Evolutionary conservation across 1,140 invertebrate genomes (phyloP).

Genomic region (Sipha flava): DNA sequence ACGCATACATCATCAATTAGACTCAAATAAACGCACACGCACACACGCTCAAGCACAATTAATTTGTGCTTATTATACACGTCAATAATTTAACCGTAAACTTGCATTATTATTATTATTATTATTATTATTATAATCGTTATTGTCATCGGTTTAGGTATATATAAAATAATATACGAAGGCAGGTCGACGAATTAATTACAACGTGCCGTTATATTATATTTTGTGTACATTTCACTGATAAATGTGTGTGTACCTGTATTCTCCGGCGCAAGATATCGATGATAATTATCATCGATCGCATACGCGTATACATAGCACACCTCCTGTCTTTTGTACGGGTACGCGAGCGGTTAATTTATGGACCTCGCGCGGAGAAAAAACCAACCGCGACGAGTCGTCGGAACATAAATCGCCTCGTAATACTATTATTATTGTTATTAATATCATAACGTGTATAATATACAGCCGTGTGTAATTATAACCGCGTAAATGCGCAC

Average conservation of each 20-base stretch:
- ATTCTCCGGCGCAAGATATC: neutral
- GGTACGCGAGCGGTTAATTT: neutral
- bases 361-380: neutral
- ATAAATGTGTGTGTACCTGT: no score
- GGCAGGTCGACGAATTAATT: neutral
- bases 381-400: neutral
- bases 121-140: neutral
- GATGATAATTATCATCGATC: neutral
- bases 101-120: no score
- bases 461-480: neutral
- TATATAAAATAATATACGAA: neutral
- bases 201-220: neutral
- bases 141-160: neutral
- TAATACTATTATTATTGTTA: neutral
- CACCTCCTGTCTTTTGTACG: no score
- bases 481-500: neutral
- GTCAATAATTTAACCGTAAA: no score
- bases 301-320: neutral
- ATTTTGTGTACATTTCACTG: no score
- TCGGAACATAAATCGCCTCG: neutral
- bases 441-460: neutral
- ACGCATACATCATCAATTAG: no score
- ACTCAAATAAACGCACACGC: no score
- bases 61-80: no score
- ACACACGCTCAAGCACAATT: no score